Percentiles rank a stretch among this genome's conserved stretches.
These are phyloP conservation scores for Styela clava DNA, from an alignment of 23 tunicate species.

Conservation along the genomic window DNA sequence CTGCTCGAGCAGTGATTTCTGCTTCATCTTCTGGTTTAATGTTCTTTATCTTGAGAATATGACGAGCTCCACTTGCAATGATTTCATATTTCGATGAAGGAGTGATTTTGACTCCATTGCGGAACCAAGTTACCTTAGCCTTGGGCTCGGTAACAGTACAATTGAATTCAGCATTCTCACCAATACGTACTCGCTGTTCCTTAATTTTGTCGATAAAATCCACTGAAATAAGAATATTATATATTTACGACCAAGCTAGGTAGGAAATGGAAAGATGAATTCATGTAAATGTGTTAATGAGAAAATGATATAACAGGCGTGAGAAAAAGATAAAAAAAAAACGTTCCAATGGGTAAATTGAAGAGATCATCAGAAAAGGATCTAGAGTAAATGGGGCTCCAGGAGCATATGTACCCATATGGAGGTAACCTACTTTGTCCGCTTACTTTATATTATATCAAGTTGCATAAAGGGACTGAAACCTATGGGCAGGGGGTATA, in stretches of 20 bases:
- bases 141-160: slow-evolving; percentile 51
- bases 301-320: too few species aligned
- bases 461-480: too few species aligned
- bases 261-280: not conserved
- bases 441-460: too few species aligned
- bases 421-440: too few species aligned
- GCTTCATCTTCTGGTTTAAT: slow-evolving; percentile 69
- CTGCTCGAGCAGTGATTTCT: slow-evolving; percentile 60
- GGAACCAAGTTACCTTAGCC: slow-evolving; percentile 73
- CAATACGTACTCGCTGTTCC: slow-evolving; percentile 51
- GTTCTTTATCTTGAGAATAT: slow-evolving; percentile 42
- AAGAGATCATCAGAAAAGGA: too few species aligned
- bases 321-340: too few species aligned
- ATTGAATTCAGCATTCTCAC: slow-evolving; percentile 39
- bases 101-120: slow-evolving; percentile 64
- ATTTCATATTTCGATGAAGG: slow-evolving; percentile 59
- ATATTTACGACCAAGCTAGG: not conserved
- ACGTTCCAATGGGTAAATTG: too few species aligned
- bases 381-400: too few species aligned
- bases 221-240: slow-evolving; percentile 35
- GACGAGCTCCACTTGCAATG: slow-evolving; percentile 23
- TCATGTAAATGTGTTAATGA: not conserved
- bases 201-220: slow-evolving; percentile 52
- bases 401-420: too few species aligned
- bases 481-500: too few species aligned